Evolutionary conservation across 2,797 vertebrate species (phyloP), one percentile per base, ranked within the genome.

Genomic region (Stomatorhinus walkeri): DNA sequence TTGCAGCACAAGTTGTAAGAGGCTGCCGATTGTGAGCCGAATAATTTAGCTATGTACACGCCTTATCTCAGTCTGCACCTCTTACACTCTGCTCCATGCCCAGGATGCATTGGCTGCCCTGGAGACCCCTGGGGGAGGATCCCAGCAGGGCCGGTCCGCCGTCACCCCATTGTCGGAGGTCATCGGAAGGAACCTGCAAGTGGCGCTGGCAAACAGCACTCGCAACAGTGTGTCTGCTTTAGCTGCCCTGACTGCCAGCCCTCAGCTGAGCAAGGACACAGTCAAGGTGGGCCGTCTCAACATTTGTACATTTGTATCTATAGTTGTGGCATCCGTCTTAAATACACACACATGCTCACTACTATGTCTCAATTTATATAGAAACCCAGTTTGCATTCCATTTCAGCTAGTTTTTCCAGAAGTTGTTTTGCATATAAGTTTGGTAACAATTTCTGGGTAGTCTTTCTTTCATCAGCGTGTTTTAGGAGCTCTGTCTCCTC

Each of bases 111-210:
- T 98, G 6, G 97, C 96, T 92, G 97, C 94, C 90, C 93, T 99
- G 93, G 95, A 96, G 92, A 98, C 97, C 83, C 98, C 98, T 36
- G 94, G 92, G 85, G 94, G 95, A 87, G 90, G 92, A 89, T 92
- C 92, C 22, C 95, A 96, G 87, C 96, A 93, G 43, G 88, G 5
- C 16, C 94, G 94, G 90, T 95, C 89, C 56, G 89, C 88, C 32
- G 96, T 95, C 88, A 98, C 98, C 1, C 98, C 98, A 0, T 96
- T 99, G 64, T 98, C 98, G 0, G 97, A 98, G 91, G 94, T 99
- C 87, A 95, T 99, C 2, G 93, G 95, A 91, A 97, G 96, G 92
- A 99, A 98, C 93, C 89, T 98, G 92, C 96, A 97, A 89, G 90
- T 97, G 87, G 98, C 98, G 0, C 91, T 98, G 92, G 97, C 97